Conservation (phyloP, 2,113 vertebrate genomes). For the Nanorana parkeri region DNA sequence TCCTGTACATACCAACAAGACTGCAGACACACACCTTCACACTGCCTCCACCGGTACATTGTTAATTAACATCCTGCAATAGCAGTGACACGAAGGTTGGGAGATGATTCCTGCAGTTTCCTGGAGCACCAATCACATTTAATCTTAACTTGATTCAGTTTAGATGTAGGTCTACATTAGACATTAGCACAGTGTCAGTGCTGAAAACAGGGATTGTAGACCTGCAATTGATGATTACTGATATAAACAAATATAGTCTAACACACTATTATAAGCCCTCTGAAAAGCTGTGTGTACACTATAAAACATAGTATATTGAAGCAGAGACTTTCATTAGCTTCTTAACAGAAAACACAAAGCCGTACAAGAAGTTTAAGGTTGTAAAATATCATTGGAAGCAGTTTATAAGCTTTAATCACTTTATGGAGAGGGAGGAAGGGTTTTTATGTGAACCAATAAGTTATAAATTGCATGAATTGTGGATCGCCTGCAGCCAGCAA, state of each 20-base stretch:
- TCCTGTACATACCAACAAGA: too few species aligned
- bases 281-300: too few species aligned
- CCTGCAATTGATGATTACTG: background rate
- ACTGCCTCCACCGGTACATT: too few species aligned
- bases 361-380: background rate
- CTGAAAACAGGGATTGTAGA: background rate
- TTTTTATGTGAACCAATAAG: background rate
- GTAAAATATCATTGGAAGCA: background rate
- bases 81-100: too few species aligned
- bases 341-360: background rate
- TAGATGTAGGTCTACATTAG: too few species aligned
- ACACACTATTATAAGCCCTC: too few species aligned
- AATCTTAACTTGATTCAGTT: too few species aligned
- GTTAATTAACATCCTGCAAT: too few species aligned
- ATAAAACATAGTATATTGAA: background rate
- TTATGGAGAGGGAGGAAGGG: background rate
- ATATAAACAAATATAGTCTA: background rate
- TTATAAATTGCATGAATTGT: constrained; percentile 3
- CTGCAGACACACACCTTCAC: too few species aligned
- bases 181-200: background rate
- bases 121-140: too few species aligned
- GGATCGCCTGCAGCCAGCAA: constrained; percentile 26
- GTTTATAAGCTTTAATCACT: background rate
- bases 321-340: background rate
- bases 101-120: background rate